Base-by-base conservation (phyloP, 1,140 invertebrate species). In the Aphis craccivora region DNA sequence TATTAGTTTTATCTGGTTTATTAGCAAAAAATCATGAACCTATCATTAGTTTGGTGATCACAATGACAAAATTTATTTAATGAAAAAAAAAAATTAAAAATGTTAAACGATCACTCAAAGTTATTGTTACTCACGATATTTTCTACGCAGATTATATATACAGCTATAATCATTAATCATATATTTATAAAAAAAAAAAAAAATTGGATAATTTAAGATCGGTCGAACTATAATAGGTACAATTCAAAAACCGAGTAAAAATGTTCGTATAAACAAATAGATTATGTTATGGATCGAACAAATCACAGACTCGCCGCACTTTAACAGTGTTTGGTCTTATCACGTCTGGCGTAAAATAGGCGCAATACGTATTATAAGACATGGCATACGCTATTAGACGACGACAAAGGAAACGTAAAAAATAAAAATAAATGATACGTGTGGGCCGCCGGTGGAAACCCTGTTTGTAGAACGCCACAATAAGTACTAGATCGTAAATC, bases 401-500 rank as follows among this genome's bases (percentile, higher is more conserved):
- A 43, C 35, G 40, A 84, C 83, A 84, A 43, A 25, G 83, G 83
- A 84, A 84, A 40, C 22, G 83, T 84, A 25, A 23, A 40, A 37
- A 83, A 83, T 37, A 67, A 67, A 83, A 83, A 83, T 37, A 83
- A 83, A 83, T 22, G 35, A 83, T 83, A 18, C 45, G 45, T 22
- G 87, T 51, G 48, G 48, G 35, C 23, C 48, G n/a, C 18, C 20
- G 37, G 90, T 60, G 90, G 40, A 91, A 60, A 91, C 90, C 90
- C 90, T 91, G 90, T 91, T 55, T 55, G 20, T 87, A 53, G 88
- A 90, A 53, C n/a, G 53, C 37, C n/a, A 45, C 53, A 53, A 43
- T 48, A 87, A 90, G 89, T 60, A 11, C 53, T 43, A 35, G 67
- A 83, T 91, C 90, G 55, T 91, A 91, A 91, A 84, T 92, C 90